Evolutionary conservation across 2,113 vertebrate species (phyloP), one percentile per base, ranked within the genome.

Genomic region (Dissostichus mawsoni): DNA sequence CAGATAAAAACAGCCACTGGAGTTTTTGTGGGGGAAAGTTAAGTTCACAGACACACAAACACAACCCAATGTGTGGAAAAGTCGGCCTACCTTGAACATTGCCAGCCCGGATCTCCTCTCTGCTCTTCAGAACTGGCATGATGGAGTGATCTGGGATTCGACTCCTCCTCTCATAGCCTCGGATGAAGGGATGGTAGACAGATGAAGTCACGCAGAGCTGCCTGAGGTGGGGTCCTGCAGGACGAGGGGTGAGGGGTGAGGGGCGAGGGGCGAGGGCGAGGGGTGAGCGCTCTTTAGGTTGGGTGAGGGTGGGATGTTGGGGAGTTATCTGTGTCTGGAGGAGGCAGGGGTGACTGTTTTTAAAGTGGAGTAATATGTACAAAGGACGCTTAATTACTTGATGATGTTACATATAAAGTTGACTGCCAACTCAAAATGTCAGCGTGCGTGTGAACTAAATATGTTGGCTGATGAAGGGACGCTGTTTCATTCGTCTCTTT

Each of bases 121-220:
- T 90, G 67, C 90, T 94, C 91, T 93, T 96, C 95, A 96, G 94
- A 93, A 92, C 92, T 94, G 93, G 95, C 95, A 96, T 96, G 95
- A 92, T 96, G 95, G 92, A 94, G 93, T 94, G 90, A 92, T 91
- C 94, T 94, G 94, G 89, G 80, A 82, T 88, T 82, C 89, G 57
- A 91, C 89, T 94, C 94, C 93, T 94, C 94, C 95, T 94, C 93
- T 96, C 95, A 96, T 96, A 95, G 93, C 95, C 95, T 94, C 94
- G 81, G 94, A 91, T 94, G 91, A 83, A 93, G 89, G 90, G 92
- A 91, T 85, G 82, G 89, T 84, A 82, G 87, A 88, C 85, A 90
- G 90, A 85, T 88, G 87, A 94, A 94, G 92, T 83, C 89, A 77
- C 84, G 48, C 83, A 50, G 85, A 66, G 71, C 78, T 63, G 77